Evolutionary conservation across 2,888 invertebrate species (phyloP).

Genomic region (Tipula confusa): DNA sequence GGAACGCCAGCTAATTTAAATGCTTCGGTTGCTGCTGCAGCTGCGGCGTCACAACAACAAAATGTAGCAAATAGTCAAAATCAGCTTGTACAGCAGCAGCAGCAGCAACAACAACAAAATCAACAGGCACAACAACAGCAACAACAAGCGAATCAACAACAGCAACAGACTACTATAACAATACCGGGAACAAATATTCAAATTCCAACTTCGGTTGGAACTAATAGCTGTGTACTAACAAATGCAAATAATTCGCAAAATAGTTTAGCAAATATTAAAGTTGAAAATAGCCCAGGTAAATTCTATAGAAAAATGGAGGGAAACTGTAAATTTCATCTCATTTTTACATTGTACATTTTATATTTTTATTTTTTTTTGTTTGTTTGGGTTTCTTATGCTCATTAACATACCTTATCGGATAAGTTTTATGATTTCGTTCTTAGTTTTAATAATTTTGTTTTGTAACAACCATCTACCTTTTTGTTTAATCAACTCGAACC

Average conservation of each 20-base stretch:
- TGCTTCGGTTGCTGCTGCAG: conserved; percentile 37
- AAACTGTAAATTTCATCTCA: conserved; percentile 25
- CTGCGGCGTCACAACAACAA: conserved; percentile 34
- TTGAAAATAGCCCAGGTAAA: conserved; percentile 35
- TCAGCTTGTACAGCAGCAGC: conserved; percentile 41
- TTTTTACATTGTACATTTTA: conserved; percentile 26
- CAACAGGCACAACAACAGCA: conserved; percentile 37
- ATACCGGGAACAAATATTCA: conserved; percentile 50
- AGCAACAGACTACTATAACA: conserved; percentile 43
- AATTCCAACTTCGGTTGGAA: conserved; percentile 48
- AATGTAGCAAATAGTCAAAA: conserved; percentile 36
- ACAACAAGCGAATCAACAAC: conserved; percentile 40
- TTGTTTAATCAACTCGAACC: not conserved
- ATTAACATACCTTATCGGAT: not conserved
- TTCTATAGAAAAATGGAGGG: not conserved
- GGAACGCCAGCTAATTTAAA: conserved; percentile 39
- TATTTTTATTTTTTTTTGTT: not conserved
- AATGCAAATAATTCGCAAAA: conserved; percentile 38
- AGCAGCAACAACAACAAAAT: conserved; percentile 43
- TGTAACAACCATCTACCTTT: not conserved
- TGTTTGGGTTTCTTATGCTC: conserved; percentile 7
- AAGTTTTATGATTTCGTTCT: not conserved
- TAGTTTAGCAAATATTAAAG: conserved; percentile 36
- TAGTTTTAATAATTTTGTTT: not conserved
- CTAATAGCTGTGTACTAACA: conserved; percentile 44